Conservation (phyloP, 2,888 invertebrate species). For the Odontocerum albicorne region DNA sequence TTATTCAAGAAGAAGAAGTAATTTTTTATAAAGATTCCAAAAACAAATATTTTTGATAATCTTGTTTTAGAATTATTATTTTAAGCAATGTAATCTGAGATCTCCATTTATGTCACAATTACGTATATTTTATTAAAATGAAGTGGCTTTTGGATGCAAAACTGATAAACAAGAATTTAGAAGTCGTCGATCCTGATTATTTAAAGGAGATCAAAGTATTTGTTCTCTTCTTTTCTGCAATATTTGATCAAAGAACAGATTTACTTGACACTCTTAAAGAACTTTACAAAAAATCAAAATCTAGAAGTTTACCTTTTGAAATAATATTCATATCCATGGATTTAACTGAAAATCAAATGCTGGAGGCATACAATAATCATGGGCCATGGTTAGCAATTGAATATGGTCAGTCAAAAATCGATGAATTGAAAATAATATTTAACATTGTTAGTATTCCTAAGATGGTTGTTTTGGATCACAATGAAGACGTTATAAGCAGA, state of each 20-base stretch:
- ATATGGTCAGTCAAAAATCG: constrained; percentile 3
- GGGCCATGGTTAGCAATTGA: constrained; percentile 9
- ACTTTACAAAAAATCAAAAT: constrained; percentile 3
- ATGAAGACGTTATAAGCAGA: constrained; percentile 6
- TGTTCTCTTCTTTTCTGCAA: constrained; percentile 9
- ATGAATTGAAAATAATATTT: background rate
- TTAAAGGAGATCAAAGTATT: constrained; percentile 5
- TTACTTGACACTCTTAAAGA: constrained; percentile 2
- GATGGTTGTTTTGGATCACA: constrained; percentile 2
- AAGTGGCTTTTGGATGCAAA: background rate
- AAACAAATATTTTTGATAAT: too few species aligned
- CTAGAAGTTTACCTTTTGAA: constrained; percentile 9
- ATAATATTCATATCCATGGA: constrained; percentile 13
- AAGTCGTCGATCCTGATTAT: background rate
- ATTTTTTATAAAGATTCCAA: too few species aligned
- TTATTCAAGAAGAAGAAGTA: too few species aligned
- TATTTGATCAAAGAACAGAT: constrained; percentile 1
- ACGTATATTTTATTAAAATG: constrained; percentile 2
- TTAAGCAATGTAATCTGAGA: too few species aligned
- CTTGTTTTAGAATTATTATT: too few species aligned
- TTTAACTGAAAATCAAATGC: constrained; percentile 1
- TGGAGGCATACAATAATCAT: constrained; percentile 1
- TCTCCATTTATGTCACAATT: too few species aligned
- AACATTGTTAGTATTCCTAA: constrained; percentile 8
- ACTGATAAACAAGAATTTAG: constrained; percentile 1